Conservation (phyloP, 1,140 invertebrate genomes). For the Hirudo medicinalis region DNA sequence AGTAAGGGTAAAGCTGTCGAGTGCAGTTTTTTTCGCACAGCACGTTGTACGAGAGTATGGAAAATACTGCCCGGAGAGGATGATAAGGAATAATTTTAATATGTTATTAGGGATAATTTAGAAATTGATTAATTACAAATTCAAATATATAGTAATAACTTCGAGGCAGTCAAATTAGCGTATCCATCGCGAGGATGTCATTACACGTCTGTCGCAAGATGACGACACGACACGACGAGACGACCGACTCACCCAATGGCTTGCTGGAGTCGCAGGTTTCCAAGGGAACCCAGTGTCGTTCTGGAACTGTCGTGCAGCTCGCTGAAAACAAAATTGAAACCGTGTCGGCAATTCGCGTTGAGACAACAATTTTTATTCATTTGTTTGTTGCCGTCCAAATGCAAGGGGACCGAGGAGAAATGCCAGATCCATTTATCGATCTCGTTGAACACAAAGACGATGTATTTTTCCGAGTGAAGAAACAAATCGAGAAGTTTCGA, state of each 20-base stretch:
- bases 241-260: conserved; percentile 45
- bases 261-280: conserved; percentile 68
- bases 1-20: conserved; percentile 80
- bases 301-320: conserved; percentile 68
- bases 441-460: too few relatives aligned
- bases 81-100: conserved; percentile 12
- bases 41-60: conserved; percentile 99
- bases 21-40: conserved; percentile 98
- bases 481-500: too few relatives aligned
- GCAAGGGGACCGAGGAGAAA: too few relatives aligned
- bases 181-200: not conserved
- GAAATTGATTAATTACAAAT: not conserved
- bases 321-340: conserved; percentile 54
- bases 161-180: not conserved
- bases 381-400: too few relatives aligned
- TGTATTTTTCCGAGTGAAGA: too few relatives aligned
- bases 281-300: conserved; percentile 81
- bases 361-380: too few relatives aligned
- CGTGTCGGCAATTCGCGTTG: too few relatives aligned
- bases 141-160: too few relatives aligned
- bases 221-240: not conserved
- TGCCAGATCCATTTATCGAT: too few relatives aligned
- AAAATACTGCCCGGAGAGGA: conserved; percentile 67
- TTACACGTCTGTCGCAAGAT: not conserved
- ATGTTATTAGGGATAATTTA: not conserved